Conservation (phyloP, 2,888 invertebrate genomes). For the Apomyelois bistriatella region DNA sequence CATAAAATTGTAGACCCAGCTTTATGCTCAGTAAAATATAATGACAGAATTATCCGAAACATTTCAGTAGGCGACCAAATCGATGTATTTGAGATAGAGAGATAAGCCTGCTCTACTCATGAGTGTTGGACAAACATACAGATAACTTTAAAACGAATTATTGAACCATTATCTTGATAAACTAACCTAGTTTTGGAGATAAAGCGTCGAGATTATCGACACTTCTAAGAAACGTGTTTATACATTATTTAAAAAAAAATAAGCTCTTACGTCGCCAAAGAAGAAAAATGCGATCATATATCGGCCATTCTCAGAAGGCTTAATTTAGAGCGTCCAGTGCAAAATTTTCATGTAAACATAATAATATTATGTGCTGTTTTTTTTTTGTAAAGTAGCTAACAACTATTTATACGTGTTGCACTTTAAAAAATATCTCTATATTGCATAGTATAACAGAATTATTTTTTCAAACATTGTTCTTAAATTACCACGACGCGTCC, state of each 20-base stretch:
- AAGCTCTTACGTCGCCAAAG: too few species aligned
- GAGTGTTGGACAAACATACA: slow-evolving; percentile 59
- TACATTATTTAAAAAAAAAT: neutral
- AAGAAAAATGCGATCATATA: too few species aligned
- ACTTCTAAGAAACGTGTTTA: slow-evolving; percentile 1
- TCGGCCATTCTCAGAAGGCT: too few species aligned
- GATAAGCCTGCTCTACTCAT: slow-evolving; percentile 27
- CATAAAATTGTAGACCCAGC: neutral
- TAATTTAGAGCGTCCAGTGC: too few species aligned
- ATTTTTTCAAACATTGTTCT: too few species aligned
- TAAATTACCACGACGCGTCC: too few species aligned
- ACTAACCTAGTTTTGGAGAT: slow-evolving; percentile 54
- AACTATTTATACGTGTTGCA: too few species aligned
- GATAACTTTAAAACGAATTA: slow-evolving; percentile 58
- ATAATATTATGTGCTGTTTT: too few species aligned
- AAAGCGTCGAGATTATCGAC: slow-evolving; percentile 17
- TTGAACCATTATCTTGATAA: slow-evolving; percentile 59
- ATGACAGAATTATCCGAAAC: neutral
- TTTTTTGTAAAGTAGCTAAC: too few species aligned
- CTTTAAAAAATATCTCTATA: too few species aligned
- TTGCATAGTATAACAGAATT: too few species aligned
- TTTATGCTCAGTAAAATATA: neutral
- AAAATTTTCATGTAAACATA: too few species aligned
- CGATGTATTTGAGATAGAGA: slow-evolving; percentile 8
- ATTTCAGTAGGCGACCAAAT: slow-evolving; percentile 12